Evolutionary conservation across 2,888 invertebrate genomes (phyloP), one percentile per base, ranked within the genome.

Genomic region (Sminthurides aquaticus): DNA sequence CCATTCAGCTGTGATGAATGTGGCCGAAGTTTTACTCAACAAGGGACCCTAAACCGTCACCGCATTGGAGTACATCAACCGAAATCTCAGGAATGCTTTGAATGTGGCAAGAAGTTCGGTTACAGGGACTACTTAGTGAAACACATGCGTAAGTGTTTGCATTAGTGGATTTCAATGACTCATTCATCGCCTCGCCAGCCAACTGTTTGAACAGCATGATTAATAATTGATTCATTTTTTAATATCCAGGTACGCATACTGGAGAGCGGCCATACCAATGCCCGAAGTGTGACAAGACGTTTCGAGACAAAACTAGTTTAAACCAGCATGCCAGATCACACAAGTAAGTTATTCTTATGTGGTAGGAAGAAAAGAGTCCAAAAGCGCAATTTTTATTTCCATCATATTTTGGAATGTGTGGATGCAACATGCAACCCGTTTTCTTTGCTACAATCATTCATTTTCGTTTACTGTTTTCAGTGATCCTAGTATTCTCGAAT

Each of bases 71-170:
- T 73, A 54, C 73, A 73, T 64, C 66, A 69, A 26, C 71, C 73
- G 11, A 73, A 73, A 60, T 65, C 68, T 66, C 73, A 73, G 62
- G 71, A 73, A 63, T 73, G 73, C 67, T 69, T 68, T 64, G 73
- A 73, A 64, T 73, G 73, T 59, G 73, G 73, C 57, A 66, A 71
- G 57, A 73, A 73, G 58, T 73, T 73, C 64, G 73, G 71, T 62
- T 71, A 66, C 43, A 11, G 62, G 22, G 62, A 62, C 22, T 62
- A 62, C 56, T 24, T 62, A 11, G 56, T 56, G 20, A 62, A 62
- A 26, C 62, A 62, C 27, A 62, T 62, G 22, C 55, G 62, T 62
- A 62, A 62, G 27, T 25, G 25, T 20, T 18, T n/a, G n/a, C n/a
- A n/a, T n/a, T n/a, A n/a, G n/a, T n/a, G n/a, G n/a, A n/a, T n/a